Evolutionary conservation across 2,888 invertebrate genomes (phyloP), one percentile per base, ranked within the genome.

Genomic region (Bellardia pandia): DNA sequence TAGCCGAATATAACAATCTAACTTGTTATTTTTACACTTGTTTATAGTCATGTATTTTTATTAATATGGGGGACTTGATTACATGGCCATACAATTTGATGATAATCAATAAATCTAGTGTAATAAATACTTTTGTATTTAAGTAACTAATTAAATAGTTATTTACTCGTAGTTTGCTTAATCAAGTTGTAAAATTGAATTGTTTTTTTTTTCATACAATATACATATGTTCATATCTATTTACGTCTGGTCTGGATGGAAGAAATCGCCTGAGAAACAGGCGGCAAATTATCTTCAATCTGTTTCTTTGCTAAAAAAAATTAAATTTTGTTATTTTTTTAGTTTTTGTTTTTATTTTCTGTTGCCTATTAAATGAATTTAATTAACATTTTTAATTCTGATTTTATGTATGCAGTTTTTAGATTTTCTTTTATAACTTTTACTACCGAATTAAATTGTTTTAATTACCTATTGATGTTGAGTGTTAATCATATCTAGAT

Each of bases 151-250:
- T 58, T 45, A 33, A 60, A n/a, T 74, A 4, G 3, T 72, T 14
- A 4, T 1, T 58, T 14, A 45, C 8, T 45, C 2, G 2, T 45
- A 58, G 30, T 71, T 40, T 56, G 13, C 13, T 56, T n/a, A 45
- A 60, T 60, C 42, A 60, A 74, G 72, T 58, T 74, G 42, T 45
- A 58, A 58, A 74, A 58, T 58, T 11, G n/a, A 51, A 37, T 37
- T 37, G 37, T 4, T 6, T n/a, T 51, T n/a, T 51, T n/a, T 51
- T 7, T 5, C 14, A 14, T n/a, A 51, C 51, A 51, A n/a, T 51
- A n/a, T 51, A 51, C 0, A 23, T 23, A n/a, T 23, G 23, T 23
- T 23, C 23, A 23, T 23, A 23, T 23, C 23, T 23, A 23, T 23
- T 0, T 23, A 23, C 23, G 23, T 23, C 23, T 23, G 23, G 23